Evolutionary conservation across 2,888 invertebrate genomes (phyloP).

Genomic region (Morpho helenor): DNA sequence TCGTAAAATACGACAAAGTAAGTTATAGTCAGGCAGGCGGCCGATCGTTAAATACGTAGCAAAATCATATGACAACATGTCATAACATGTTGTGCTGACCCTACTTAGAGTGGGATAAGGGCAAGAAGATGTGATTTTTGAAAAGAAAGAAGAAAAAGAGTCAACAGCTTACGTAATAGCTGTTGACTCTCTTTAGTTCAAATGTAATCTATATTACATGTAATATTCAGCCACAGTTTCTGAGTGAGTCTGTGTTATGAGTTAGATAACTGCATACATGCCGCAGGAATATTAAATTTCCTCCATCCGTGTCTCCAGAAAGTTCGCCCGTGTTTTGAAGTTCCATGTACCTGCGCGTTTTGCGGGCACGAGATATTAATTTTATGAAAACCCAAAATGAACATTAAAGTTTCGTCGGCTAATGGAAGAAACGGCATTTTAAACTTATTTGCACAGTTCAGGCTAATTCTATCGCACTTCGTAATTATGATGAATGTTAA

Average conservation of each 20-base stretch:
- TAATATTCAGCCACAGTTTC: conserved; percentile 21
- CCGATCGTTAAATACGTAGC: too few relatives aligned
- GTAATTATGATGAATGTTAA: not conserved
- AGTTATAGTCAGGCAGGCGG: too few relatives aligned
- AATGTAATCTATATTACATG: conserved; percentile 15
- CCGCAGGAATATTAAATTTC: conserved; percentile 62
- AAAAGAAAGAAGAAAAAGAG: too few relatives aligned
- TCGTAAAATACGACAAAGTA: too few relatives aligned
- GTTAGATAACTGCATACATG: conserved; percentile 34
- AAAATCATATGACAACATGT: too few relatives aligned
- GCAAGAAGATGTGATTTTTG: too few relatives aligned
- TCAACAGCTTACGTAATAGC: conserved; percentile 14
- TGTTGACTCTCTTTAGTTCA: conserved; percentile 2
- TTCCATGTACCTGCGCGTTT: conserved; percentile 56
- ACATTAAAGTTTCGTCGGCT: conserved; percentile 43
- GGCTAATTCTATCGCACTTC: not conserved
- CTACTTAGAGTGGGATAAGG: too few relatives aligned
- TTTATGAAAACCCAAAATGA: conserved; percentile 53
- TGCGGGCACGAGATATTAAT: conserved; percentile 53
- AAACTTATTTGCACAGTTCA: conserved; percentile 25
- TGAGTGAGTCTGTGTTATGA: conserved; percentile 34
- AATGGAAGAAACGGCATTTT: conserved; percentile 44
- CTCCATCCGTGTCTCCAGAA: conserved; percentile 59
- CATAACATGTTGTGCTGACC: too few relatives aligned
- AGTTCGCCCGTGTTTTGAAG: conserved; percentile 53